Conservation (phyloP, 2,113 vertebrate species). For the Rousettus leschenaultii region DNA sequence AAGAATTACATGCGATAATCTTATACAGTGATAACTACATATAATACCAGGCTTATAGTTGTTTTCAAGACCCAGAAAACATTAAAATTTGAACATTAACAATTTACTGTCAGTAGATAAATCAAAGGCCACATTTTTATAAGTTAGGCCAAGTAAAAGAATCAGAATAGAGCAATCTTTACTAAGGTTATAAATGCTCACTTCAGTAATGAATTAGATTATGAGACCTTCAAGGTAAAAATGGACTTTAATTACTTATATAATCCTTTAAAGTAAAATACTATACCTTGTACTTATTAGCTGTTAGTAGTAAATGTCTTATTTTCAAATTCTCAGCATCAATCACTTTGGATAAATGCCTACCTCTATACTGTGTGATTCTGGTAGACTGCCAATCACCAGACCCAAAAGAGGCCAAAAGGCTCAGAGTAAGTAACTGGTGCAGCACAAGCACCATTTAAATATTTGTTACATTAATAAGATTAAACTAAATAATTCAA, state of each 20-base stretch:
- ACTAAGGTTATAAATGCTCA: background rate
- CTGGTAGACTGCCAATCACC: background rate
- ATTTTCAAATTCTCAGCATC: conserved; percentile 33
- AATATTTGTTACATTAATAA: background rate
- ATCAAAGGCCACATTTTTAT: background rate
- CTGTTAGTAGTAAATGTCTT: background rate
- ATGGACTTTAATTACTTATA: background rate
- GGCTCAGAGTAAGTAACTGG: background rate
- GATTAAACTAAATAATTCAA: background rate
- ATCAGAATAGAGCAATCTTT: background rate
- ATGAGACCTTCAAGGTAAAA: background rate
- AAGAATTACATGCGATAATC: background rate
- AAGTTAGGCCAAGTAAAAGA: background rate
- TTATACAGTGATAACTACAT: background rate
- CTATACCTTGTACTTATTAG: background rate
- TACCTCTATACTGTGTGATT: background rate
- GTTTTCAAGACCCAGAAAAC: background rate
- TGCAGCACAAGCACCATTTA: background rate
- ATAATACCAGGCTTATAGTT: background rate
- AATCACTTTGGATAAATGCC: background rate
- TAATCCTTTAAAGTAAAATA: conserved; percentile 25
- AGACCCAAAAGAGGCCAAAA: background rate
- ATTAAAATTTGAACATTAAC: background rate
- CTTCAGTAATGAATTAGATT: background rate
- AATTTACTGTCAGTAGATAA: background rate